Base-by-base conservation (phyloP, 2,888 invertebrate species). In the Leptinotarsa tumamoca region DNA sequence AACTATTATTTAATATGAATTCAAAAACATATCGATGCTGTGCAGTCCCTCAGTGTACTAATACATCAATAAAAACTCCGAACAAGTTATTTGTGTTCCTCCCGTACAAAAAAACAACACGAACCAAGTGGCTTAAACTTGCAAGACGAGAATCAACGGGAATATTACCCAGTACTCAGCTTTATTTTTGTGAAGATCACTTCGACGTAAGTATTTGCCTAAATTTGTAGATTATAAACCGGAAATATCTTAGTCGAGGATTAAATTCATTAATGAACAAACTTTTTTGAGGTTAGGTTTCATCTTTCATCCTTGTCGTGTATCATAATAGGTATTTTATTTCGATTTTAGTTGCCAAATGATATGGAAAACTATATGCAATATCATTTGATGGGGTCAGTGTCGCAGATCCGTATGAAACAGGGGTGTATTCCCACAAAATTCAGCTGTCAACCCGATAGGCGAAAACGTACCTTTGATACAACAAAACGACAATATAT, bases 331-430 rank as follows among this genome's bases (percentile, higher is more conserved):
- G 2, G 51, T 51, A 51, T 51, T 51, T 51, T 1, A 51, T 17
- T 52, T 56, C n/a, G 13, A 56, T 27, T 69, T n/a, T 27, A 69
- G 71, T 14, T 71, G 27, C 58, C 71, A 71, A 71, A 71, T 50
- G 71, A 71, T 63, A 71, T 71, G 71, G 61, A 58, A 17, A 71
- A 71, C 63, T 71, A 71, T 43, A 61, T 71, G 63, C 13, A 71
- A 18, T 71, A 63, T 58, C 18, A 61, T 58, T 21, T 61, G 18
- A 71, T 71, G 71, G 71, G 71, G 3, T 61, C 18, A 3, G 71
- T 71, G 49, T 58, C 71, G 13, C 71, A 71, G 50, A 49, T 71
- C 17, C 27, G 58, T 5, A 61, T 71, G 71, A 71, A 23, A 58
- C 71, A 61, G 17, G 63, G 63, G 23, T 71, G 71, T 63, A 23